These are phyloP conservation scores for Pachyuromys duprasi DNA, from an alignment of 2,797 vertebrate species.

Conservation along the genomic window DNA sequence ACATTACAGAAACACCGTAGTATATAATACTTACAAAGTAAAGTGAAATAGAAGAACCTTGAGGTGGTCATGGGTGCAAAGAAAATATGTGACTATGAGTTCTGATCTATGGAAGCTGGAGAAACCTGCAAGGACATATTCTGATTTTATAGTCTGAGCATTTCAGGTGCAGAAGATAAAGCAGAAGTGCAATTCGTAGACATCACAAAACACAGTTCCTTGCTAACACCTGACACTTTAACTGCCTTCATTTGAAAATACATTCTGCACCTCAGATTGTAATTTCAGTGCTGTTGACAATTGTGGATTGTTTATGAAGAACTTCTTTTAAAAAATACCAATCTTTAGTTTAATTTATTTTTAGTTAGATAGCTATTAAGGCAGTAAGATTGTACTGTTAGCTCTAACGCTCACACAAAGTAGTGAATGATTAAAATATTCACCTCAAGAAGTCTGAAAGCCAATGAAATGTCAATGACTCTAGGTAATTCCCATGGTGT, in stretches of 20 bases:
- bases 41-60: conserved; percentile 32
- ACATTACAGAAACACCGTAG: conserved; percentile 30
- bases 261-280: conserved; percentile 30
- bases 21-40: conserved; percentile 7
- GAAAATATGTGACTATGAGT: conserved; percentile 53
- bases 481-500: background rate
- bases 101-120: conserved; percentile 57
- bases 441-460: background rate
- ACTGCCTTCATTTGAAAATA: conserved; percentile 13
- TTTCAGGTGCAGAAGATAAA: conserved; percentile 57
- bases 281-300: conserved; percentile 37
- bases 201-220: background rate
- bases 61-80: conserved; percentile 45
- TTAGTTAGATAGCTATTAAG: background rate
- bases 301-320: background rate
- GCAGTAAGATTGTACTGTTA: background rate
- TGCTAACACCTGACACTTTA: conserved; percentile 42
- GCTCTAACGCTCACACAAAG: conserved; percentile 31
- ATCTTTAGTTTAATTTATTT: background rate
- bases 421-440: background rate
- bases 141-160: conserved; percentile 43
- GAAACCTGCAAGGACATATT: conserved; percentile 50
- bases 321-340: background rate
- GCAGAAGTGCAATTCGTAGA: conserved; percentile 54
- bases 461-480: background rate